A percentile compares a stretch with the other conserved stretches of the same genome.
Evolutionary conservation across 2,113 vertebrate genomes (phyloP).

Genomic region (Syngnathus scovelli): DNA sequence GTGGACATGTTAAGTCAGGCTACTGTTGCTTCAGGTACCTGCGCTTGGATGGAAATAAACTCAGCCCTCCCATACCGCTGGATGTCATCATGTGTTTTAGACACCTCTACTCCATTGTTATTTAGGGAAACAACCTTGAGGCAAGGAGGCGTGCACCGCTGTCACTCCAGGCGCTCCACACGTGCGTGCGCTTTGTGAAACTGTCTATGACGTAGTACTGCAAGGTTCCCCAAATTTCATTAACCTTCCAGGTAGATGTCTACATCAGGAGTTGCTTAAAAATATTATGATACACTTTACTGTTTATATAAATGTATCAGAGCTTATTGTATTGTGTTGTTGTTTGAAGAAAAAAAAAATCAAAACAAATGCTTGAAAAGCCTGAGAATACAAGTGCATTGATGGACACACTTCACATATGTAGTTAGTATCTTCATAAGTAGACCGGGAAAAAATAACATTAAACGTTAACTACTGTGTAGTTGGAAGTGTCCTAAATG

Average conservation of each 20-base stretch:
- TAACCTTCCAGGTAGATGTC: conserved; percentile 18
- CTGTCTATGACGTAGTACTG: conserved; percentile 6
- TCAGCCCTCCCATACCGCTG: conserved; percentile 85
- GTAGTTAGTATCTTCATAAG: conserved; percentile 42
- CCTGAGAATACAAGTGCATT: conserved; percentile 61
- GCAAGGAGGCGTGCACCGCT: conserved; percentile 1
- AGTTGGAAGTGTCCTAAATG: conserved; percentile 61
- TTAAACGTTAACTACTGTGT: conserved; percentile 64
- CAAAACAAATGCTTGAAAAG: conserved; percentile 26
- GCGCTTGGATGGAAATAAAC: conserved; percentile 88
- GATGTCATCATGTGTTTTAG: conserved; percentile 97
- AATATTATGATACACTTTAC: conserved; percentile 17
- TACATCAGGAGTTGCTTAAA: background rate
- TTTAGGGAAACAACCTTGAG: conserved; percentile 63
- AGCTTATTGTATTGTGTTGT: background rate
- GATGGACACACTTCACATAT: conserved; percentile 49
- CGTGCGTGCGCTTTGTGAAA: background rate
- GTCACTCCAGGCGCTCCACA: background rate
- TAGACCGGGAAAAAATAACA: conserved; percentile 15
- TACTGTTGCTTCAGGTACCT: conserved; percentile 79
- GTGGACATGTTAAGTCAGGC: conserved; percentile 1
- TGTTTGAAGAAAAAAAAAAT: conserved; percentile 24
- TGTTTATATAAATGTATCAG: conserved; percentile 31
- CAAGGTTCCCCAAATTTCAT: conserved; percentile 11
- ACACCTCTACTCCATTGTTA: conserved; percentile 84